phyloP scores from a whole-genome alignment of 2,113 vertebrate genomes.

The Polypterus senegalus region DNA sequence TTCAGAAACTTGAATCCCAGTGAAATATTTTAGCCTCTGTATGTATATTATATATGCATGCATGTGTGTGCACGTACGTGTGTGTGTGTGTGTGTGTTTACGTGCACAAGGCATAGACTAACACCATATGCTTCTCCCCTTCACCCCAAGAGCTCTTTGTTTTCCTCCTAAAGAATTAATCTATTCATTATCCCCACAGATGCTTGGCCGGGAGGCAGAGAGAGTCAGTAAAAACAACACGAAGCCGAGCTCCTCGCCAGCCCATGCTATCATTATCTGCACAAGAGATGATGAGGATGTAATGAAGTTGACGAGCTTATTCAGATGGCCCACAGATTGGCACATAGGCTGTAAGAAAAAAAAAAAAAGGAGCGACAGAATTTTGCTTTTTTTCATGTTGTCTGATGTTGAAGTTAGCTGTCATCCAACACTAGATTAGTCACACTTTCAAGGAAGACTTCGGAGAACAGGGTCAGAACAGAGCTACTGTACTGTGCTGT shows the following conservation, averaged over 20 bases:
- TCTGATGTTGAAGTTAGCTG: constrained; percentile 74
- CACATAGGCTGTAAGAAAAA: constrained; percentile 52
- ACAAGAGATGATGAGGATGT: constrained; percentile 78
- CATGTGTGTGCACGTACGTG: constrained; percentile 2
- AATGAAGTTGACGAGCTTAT: constrained; percentile 80
- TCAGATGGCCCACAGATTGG: constrained; percentile 66
- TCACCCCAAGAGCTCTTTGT: constrained; percentile 70
- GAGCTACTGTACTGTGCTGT: constrained; percentile 72
- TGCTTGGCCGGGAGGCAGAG: constrained; percentile 68
- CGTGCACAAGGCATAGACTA: constrained; percentile 45
- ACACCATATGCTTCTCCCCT: constrained; percentile 64
- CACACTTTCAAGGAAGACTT: constrained; percentile 69
- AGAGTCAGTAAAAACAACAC: constrained; percentile 75
- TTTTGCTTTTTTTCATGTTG: constrained; percentile 69
- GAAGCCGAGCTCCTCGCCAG: constrained; percentile 62
- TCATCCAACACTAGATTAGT: constrained; percentile 68
- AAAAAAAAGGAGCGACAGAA: constrained; percentile 70
- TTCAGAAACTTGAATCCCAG: constrained; percentile 42
- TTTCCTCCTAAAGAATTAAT: constrained; percentile 75
- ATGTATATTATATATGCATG: constrained; percentile 18
- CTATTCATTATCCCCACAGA: constrained; percentile 80
- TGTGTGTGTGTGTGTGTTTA: no score
- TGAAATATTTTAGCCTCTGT: constrained; percentile 67
- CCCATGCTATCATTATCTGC: constrained; percentile 73
- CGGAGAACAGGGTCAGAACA: constrained; percentile 68